Base-by-base conservation (phyloP, 2,113 vertebrate genomes). In the Nanorana parkeri region DNA sequence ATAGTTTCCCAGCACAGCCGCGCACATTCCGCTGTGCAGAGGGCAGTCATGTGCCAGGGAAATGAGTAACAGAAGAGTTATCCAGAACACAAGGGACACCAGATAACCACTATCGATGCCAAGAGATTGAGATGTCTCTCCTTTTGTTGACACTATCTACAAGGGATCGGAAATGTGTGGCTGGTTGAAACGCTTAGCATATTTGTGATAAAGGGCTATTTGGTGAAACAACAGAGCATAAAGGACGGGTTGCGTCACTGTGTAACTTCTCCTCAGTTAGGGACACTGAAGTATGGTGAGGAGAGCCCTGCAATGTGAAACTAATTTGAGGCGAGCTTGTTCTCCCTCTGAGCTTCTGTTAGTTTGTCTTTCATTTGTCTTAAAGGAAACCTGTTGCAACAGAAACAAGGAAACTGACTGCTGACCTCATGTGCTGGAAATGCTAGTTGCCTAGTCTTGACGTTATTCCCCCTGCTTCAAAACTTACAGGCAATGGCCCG, bases 41-140 rank as follows among this genome's bases (percentile, higher is more conserved):
- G 15, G 65, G 73, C 65, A 64, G 67, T 66, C 23, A 81, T 85
- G 81, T 85, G 84, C 77, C 84, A 81, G 15, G 86, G 26, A 71
- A 87, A 86, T 84, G 77, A 83, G 83, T 87, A 85, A 80, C 41
- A 84, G 84, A 85, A 47, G 78, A 28, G 79, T 83, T 72, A n/a
- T 21, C 24, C 60, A 56, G 7, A 55, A 77, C 68, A 29, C 78
- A 67, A 0, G 26, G 17, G 69, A 77, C 73, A 68, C 60, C 58
- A 36, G 58, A 32, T 55, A 74, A 82, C 58, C 16, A 65, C 29
- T 56, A 82, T 41, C 8, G 24, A 73, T 75, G 23, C 51, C 60
- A 17, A 56, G 32, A 75, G 58, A 41, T 24, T 28, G 68, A 87
- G 77, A 82, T 85, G 69, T 52, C 11, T 65, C 68, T 66, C 36